These are phyloP conservation scores for Dasysyrphus tricinctus DNA, from an alignment of 2,888 invertebrate genomes.

Conservation along the genomic window DNA sequence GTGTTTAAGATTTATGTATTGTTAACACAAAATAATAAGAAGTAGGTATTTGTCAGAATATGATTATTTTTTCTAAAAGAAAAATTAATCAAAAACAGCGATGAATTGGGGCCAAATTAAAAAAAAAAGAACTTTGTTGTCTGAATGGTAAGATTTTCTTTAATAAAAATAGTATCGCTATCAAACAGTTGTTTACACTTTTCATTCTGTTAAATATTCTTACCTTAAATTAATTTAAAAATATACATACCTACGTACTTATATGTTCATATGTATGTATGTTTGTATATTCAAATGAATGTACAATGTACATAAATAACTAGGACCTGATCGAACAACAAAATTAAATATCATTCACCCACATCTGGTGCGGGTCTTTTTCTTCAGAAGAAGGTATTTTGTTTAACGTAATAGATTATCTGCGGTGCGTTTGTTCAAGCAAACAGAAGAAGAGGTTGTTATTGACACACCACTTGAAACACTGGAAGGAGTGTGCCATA, in stretches of 20 bases:
- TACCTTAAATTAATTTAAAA: neutral
- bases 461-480: constrained; percentile 26
- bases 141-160: neutral
- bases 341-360: constrained; percentile 9
- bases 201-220: neutral
- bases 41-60: constrained; percentile 52
- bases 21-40: constrained; percentile 30
- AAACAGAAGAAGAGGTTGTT: constrained; percentile 18
- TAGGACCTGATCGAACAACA: neutral
- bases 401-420: constrained; percentile 53
- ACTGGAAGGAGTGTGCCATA: constrained; percentile 23
- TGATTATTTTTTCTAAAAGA: constrained; percentile 35
- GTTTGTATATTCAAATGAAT: neutral
- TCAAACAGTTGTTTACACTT: constrained; percentile 47
- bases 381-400: constrained; percentile 19
- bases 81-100: constrained; percentile 41
- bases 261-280: too few relatives aligned
- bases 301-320: neutral
- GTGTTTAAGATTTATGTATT: constrained; percentile 62
- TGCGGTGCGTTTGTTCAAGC: constrained; percentile 31
- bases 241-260: neutral
- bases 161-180: neutral
- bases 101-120: constrained; percentile 13
- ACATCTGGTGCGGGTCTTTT: neutral
- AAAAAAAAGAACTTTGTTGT: constrained; percentile 21